A percentile compares a stretch with the other conserved stretches of the same genome.
Conservation (phyloP, 2,888 invertebrate species). For the Tolmerus cingulatus region DNA sequence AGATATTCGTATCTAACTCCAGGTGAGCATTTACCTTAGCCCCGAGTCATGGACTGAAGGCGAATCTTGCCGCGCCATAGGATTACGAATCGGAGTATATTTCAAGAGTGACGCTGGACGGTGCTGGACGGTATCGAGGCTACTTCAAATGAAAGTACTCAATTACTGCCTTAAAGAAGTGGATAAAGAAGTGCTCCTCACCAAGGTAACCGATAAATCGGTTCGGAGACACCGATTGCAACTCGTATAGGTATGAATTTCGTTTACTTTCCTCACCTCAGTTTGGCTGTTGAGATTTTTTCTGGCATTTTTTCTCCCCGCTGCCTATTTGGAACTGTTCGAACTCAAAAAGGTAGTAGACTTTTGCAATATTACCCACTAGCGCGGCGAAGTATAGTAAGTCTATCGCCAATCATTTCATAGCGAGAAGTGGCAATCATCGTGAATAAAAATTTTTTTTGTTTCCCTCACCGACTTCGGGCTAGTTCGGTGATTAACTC, state of each 20-base stretch:
- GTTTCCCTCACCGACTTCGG: not conserved
- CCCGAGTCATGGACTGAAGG: not conserved
- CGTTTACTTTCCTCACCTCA: conserved; percentile 23
- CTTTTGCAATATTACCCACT: conserved; percentile 18
- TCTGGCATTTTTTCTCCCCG: not conserved
- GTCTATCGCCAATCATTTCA: not conserved
- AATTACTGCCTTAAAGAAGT: conserved; percentile 3
- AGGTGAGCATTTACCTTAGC: conserved; percentile 1
- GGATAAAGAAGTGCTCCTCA: not conserved
- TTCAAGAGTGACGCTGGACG: not conserved
- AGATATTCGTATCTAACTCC: not conserved
- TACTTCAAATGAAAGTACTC: conserved; percentile 33
- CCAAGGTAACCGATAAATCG: conserved; percentile 4
- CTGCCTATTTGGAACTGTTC: not conserved
- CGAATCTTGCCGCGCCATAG: not conserved
- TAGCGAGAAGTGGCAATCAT: conserved; percentile 10
- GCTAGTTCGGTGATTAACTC: conserved; percentile 9
- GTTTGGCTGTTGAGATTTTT: not conserved
- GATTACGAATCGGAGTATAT: not conserved
- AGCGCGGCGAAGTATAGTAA: not conserved
- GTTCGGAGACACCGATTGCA: not conserved
- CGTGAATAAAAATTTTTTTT: not conserved
- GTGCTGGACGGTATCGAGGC: not conserved
- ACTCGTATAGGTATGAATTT: conserved; percentile 3
- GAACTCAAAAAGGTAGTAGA: conserved; percentile 20